Evolutionary conservation across 2,113 vertebrate species (phyloP).

Genomic region (Pampusana beccarii): DNA sequence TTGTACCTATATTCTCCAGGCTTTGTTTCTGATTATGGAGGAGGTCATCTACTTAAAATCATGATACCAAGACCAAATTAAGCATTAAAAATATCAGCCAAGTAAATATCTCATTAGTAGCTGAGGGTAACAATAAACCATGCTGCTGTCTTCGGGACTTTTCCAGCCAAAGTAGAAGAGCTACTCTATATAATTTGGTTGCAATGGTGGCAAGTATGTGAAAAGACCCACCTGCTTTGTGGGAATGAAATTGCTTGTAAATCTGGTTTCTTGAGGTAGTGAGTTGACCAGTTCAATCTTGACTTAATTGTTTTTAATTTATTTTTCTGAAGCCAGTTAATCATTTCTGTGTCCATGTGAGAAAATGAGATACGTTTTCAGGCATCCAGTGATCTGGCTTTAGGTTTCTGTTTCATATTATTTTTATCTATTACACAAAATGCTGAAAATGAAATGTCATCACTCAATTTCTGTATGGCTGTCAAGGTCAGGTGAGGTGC

Average conservation of each 20-base stretch:
- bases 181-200: background rate
- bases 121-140: background rate
- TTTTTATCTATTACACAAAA: background rate
- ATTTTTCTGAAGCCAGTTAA: background rate
- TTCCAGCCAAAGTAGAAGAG: background rate
- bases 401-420: background rate
- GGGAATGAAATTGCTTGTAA: background rate
- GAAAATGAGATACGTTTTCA: constrained; percentile 2
- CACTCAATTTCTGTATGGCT: background rate
- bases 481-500: background rate
- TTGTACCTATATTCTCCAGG: background rate
- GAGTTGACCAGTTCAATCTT: background rate
- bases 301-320: background rate
- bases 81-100: background rate
- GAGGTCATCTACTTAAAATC: background rate
- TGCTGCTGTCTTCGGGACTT: background rate
- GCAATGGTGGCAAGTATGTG: background rate
- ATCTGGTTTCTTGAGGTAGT: background rate
- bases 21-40: background rate
- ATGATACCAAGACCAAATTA: background rate
- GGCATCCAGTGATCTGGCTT: background rate
- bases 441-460: background rate
- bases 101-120: background rate
- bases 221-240: background rate
- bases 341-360: background rate